Percentiles rank a stretch among this genome's conserved stretches.
phyloP scores from a whole-genome alignment of 2,888 invertebrate genomes.

The Elegia similella region DNA sequence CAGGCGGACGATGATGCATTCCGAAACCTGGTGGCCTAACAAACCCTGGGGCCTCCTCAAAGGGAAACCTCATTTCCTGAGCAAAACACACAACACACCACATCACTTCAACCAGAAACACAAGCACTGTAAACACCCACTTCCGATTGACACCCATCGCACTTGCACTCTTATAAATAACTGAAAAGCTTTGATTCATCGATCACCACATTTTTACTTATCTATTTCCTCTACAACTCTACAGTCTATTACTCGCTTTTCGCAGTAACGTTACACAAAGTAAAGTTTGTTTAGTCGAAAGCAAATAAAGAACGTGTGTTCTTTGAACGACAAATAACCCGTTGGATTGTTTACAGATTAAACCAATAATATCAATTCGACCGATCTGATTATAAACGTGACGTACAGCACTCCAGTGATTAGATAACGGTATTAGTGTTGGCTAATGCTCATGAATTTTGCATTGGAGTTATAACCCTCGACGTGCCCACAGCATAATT shows the following conservation, averaged over 20 bases:
- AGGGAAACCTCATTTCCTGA: not conserved
- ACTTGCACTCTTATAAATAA: not conserved
- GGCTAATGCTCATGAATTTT: constrained; percentile 18
- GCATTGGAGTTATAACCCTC: constrained; percentile 28
- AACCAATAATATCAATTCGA: constrained; percentile 41
- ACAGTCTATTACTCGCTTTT: not conserved
- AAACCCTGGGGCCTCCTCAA: not conserved
- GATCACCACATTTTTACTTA: not conserved
- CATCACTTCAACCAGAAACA: constrained; percentile 20
- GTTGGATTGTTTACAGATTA: constrained; percentile 41
- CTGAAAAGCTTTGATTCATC: constrained; percentile 2
- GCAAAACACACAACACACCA: constrained; percentile 19
- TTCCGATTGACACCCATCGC: not conserved
- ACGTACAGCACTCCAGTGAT: constrained; percentile 37
- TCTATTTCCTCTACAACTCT: not conserved
- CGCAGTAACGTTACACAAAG: not conserved
- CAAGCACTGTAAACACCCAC: not conserved
- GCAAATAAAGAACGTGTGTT: constrained; percentile 21
- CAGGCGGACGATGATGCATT: not conserved
- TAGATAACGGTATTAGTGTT: constrained; percentile 26
- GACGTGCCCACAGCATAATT: not conserved
- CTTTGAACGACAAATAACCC: not conserved
- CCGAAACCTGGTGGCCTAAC: not conserved
- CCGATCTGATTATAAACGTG: constrained; percentile 47
- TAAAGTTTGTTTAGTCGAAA: not conserved